Evolutionary conservation across 1,140 invertebrate genomes (phyloP), one percentile per base, ranked within the genome.

Genomic region (Pantala flavescens): DNA sequence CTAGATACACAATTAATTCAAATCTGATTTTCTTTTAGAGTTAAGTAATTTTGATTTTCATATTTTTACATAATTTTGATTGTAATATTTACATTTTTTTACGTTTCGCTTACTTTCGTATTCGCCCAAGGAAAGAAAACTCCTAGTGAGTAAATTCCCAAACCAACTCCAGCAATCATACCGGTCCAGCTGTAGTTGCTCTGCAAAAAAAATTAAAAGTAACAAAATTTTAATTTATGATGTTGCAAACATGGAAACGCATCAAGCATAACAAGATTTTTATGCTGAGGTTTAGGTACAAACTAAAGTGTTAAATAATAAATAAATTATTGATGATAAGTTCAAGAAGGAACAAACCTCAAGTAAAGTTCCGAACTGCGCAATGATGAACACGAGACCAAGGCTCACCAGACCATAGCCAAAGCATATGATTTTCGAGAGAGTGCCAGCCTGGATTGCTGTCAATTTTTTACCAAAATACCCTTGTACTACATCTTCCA

Each of bases 101-200:
- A 43, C 72, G 81, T 24, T 42, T 7, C 12, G 76, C 82, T 83
- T 82, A 90, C 91, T 79, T 87, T 89, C 24, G 88, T 86, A 81
- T 94, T 95, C 0, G 92, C 91, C 85, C 88, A 93, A 0, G 93
- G 93, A 72, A 94, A 89, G 79, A 94, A 93, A 88, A 96, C 95
- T 72, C 94, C 95, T 24, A 96, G 81, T 0, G 91, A 90, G 80
- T 96, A 96, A 5, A 96, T 81, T 0, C 93, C 94, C 5, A 96
- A 81, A 0, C 93, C 88, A 0, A 95, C 91, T 21, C 94, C 94
- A 3, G 93, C 93, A 2, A 95, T 91, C 79, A 95, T 91, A 0
- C 94, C 94, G 3, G n/a, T 63, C 49, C 14, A 63, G 49, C 49
- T 63, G 16, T 19, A 63, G 12, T 63, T 16, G 5, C 16, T 63